Base-by-base conservation (phyloP, 2,113 vertebrate genomes). In the Pholis gunnellus region DNA sequence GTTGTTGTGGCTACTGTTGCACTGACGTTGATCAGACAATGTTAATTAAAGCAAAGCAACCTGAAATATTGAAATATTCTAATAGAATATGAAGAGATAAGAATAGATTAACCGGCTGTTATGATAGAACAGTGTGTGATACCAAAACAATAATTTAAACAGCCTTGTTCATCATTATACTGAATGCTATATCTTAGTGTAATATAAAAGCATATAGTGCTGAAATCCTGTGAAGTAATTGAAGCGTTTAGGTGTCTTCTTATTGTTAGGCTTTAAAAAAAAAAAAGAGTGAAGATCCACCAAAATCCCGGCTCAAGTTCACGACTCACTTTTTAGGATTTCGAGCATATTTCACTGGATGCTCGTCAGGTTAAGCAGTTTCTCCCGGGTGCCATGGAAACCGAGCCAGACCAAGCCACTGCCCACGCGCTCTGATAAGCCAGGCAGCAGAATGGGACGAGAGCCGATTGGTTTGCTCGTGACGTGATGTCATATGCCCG, bases 311-410 rank as follows among this genome's bases (percentile, higher is more conserved):
- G 18, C 18, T 75, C 31, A 52, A n/a, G 40, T 34, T 34, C 25
- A 20, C 6, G 11, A 3, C 25, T 42, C 52, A 59, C 48, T 42
- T n/a, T 67, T 36, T 78, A 40, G 50, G 40, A 46, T 15, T 25
- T 15, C 25, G 15, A 40, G 36, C 22, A 29, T 69, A 31, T 61
- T 68, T 72, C 40, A 68, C 34, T 14, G 75, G 64, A 77, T 34
- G 67, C 78, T 54, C 48, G 50, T 80, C 77, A 25, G 54, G 18
- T 72, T 60, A 64, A 50, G 79, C 88, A 56, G 87, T 86, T 89
- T 90, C 78, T 89, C 86, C 89, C 84, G 66, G 86, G 79, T 72
- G 87, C 93, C 91, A 90, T 93, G 88, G 92, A 90, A 91, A 94
- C 88, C 85, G 64, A 93, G 80, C 75, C 80, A 80, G 78, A 90